These are phyloP conservation scores for Lerema accius DNA, from an alignment of 1,140 invertebrate species.

Conservation along the genomic window DNA sequence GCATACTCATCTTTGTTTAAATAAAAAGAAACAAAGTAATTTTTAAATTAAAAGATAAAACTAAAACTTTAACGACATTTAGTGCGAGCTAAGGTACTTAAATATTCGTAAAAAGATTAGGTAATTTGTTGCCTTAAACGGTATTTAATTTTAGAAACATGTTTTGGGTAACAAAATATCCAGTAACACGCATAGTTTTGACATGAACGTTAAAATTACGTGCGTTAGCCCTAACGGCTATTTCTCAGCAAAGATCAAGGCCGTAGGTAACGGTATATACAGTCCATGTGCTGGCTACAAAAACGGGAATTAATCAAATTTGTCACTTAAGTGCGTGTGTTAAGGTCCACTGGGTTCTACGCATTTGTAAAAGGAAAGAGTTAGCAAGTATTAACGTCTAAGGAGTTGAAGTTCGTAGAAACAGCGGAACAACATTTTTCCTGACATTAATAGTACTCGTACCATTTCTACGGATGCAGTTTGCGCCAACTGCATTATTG, in stretches of 20 bases:
- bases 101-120: too few species aligned
- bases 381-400: not conserved
- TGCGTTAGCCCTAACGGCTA: conserved; percentile 6
- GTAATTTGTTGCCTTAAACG: too few species aligned
- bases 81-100: too few species aligned
- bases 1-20: too few species aligned
- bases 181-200: too few species aligned
- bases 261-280: conserved; percentile 7
- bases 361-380: not conserved
- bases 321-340: not conserved
- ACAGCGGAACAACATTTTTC: conserved; percentile 14
- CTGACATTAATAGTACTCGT: conserved; percentile 13
- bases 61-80: too few species aligned
- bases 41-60: too few species aligned
- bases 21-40: too few species aligned
- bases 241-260: conserved; percentile 22
- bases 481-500: conserved; percentile 14
- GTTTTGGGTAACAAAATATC: too few species aligned
- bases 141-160: too few species aligned
- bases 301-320: not conserved
- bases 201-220: not conserved
- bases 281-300: conserved; percentile 1
- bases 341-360: not conserved
- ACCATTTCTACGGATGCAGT: conserved; percentile 8
- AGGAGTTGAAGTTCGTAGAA: conserved; percentile 9